phyloP scores from a whole-genome alignment of 1,140 invertebrate genomes.

The Drosophila arizonae region DNA sequence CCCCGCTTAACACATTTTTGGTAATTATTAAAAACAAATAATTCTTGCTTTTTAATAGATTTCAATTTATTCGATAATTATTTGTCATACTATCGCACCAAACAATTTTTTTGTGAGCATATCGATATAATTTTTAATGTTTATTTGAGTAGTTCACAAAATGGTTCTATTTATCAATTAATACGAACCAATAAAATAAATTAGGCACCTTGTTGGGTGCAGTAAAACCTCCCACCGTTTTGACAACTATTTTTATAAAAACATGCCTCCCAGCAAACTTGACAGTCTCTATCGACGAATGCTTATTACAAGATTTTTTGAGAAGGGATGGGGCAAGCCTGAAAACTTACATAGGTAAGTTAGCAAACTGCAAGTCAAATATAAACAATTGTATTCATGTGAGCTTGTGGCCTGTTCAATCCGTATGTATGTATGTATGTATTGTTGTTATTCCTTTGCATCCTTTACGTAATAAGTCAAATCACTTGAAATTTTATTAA shows the following conservation, averaged over 20 bases:
- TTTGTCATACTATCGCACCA: not conserved
- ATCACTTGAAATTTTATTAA: not conserved
- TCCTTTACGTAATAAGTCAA: slow-evolving; percentile 37
- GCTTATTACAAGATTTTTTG: slow-evolving; percentile 96
- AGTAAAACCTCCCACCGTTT: slow-evolving; percentile 16
- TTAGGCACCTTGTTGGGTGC: slow-evolving; percentile 22
- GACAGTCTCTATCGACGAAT: slow-evolving; percentile 95
- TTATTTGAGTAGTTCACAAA: slow-evolving; percentile 5
- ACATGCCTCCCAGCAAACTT: slow-evolving; percentile 89
- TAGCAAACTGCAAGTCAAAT: slow-evolving; percentile 6
- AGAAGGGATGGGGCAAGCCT: slow-evolving; percentile 97
- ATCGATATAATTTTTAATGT: slow-evolving; percentile 17
- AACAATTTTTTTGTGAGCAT: not conserved
- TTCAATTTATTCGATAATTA: not conserved
- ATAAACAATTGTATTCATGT: slow-evolving; percentile 1
- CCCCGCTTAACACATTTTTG: too few relatives aligned
- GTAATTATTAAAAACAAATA: too few relatives aligned
- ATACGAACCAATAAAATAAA: slow-evolving; percentile 24
- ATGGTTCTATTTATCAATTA: slow-evolving; percentile 4
- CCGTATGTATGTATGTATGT: slow-evolving; percentile 9
- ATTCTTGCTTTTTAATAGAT: not conserved
- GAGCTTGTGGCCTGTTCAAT: not conserved
- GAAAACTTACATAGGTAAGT: slow-evolving; percentile 93
- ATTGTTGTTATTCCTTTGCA: slow-evolving; percentile 9
- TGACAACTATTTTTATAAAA: slow-evolving; percentile 33